These are phyloP conservation scores for Charina bottae DNA, from an alignment of 2,113 vertebrate genomes.

Conservation along the genomic window DNA sequence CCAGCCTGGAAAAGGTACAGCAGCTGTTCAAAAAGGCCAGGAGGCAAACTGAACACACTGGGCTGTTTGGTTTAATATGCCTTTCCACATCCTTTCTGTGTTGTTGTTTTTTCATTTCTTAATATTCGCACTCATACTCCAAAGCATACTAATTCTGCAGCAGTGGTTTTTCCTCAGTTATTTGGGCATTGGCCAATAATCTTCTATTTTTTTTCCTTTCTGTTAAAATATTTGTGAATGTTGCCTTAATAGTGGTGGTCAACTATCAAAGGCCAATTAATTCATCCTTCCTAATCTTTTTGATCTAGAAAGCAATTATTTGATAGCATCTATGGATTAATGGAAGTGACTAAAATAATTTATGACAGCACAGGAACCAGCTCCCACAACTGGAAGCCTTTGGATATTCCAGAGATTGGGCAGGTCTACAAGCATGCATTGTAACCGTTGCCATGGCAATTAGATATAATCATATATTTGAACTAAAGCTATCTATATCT, in stretches of 20 bases:
- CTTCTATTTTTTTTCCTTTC: neutral
- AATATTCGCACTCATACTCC: neutral
- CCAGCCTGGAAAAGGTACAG: conserved; percentile 28
- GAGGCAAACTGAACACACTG: conserved; percentile 7
- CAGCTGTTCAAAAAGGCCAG: conserved; percentile 33
- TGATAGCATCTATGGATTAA: neutral
- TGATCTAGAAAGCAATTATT: neutral
- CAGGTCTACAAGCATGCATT: conserved; percentile 3
- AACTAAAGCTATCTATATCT: conserved; percentile 1
- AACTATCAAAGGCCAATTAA: neutral
- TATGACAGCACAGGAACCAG: neutral
- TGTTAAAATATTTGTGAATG: neutral
- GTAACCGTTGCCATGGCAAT: neutral
- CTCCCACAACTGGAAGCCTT: conserved; percentile 7
- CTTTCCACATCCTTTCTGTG: too few species aligned
- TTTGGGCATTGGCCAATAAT: neutral
- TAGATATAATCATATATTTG: neutral
- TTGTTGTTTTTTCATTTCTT: neutral
- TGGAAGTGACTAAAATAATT: conserved; percentile 3
- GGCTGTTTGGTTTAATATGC: conserved; percentile 25
- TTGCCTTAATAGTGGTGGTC: neutral
- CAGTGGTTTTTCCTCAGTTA: neutral
- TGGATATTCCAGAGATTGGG: conserved; percentile 20
- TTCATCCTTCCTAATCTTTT: conserved; percentile 16
- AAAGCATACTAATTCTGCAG: neutral